phyloP scores from a whole-genome alignment of 1,140 invertebrate species.

The Cherax destructor region DNA sequence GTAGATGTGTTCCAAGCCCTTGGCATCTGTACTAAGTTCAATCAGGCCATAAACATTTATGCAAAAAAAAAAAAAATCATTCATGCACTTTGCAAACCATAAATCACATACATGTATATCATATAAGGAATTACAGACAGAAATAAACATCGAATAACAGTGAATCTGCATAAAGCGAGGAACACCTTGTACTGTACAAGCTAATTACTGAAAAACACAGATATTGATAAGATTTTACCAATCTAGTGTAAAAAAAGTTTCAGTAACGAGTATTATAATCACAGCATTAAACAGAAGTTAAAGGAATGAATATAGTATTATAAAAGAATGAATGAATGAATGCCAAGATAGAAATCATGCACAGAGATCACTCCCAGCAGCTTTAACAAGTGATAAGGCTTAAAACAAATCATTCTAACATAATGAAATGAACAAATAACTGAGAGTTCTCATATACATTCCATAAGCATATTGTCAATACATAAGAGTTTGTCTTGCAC shows the following conservation, averaged over 20 bases:
- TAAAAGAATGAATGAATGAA: background rate
- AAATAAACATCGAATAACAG: too few species aligned
- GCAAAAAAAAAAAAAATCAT: too few species aligned
- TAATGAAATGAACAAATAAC: background rate
- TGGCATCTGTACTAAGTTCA: too few species aligned
- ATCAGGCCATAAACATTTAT: too few species aligned
- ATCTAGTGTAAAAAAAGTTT: background rate
- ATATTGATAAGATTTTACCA: background rate
- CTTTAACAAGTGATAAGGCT: background rate
- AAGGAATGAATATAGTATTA: background rate
- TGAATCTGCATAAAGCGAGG: too few species aligned
- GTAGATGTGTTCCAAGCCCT: too few species aligned
- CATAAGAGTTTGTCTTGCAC: constrained; percentile 24
- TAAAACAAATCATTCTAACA: background rate
- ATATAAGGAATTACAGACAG: too few species aligned
- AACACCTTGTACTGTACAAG: too few species aligned
- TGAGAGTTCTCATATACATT: constrained; percentile 43
- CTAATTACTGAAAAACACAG: too few species aligned
- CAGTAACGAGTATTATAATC: background rate
- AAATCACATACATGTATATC: too few species aligned
- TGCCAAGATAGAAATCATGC: background rate
- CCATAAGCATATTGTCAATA: constrained; percentile 36
- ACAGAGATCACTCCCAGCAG: background rate
- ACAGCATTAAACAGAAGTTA: background rate
- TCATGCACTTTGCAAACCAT: too few species aligned